Base-by-base conservation (phyloP, 2,888 invertebrate genomes). In the Prosapia bicincta region DNA sequence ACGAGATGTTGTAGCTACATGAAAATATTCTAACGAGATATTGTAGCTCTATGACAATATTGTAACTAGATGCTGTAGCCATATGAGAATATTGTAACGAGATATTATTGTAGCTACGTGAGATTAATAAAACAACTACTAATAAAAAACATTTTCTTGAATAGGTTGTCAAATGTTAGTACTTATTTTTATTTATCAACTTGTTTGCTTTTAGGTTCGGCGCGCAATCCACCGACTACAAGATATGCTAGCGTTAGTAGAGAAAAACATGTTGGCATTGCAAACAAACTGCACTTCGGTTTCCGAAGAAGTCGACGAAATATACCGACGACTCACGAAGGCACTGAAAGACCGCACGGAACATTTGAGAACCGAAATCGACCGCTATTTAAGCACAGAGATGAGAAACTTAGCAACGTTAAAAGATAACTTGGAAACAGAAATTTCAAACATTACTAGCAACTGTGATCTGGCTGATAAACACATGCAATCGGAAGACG, bases 401-500 rank as follows among this genome's bases (percentile, higher is more conserved):
- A 88, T 95, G 82, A 90, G 95, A 81, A 93, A 93, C 82, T 88
- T 98, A 78, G 92, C 92, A 75, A 91, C 93, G 80, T 89, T 98
- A 72, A 96, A 97, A 86, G 96, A 96, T 85, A 97, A 96, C 86
- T 88, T 99, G 82, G 97, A 98, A 76, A 90, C 93, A 84, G 99
- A 99, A 87, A 93, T 98, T 84, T 91, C 93, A 81, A 99, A 98
- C 86, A 96, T 99, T 83, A 91, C 93, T 83, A 97, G 97, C 84
- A 99, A 98, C 86, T 98, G 98, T 87, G 98, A 98, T 85, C 88
- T 97, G 83, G 96, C 96, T 71, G 98, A 98, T 85, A 96, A 96
- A 85, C 94, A 96, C 84, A 95, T 97, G 89, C 81, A 80, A 65
- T 79, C 80, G 13, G 94, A 92, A 83, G 94, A 95, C 81, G 93